phyloP scores from a whole-genome alignment of 2,888 invertebrate genomes.

The Altica lythri region DNA sequence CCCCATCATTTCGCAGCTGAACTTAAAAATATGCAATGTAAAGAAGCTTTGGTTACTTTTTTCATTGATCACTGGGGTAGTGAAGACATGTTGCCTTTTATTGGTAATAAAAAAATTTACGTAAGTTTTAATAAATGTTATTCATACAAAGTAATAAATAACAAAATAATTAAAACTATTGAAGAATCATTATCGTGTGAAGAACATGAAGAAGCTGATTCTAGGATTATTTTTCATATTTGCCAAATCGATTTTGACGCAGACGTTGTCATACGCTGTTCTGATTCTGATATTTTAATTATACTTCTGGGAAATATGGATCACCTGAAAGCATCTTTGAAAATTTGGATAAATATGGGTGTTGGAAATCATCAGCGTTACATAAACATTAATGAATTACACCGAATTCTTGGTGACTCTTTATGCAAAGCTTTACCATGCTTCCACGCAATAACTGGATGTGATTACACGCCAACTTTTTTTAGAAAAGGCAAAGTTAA shows the following conservation, averaged over 20 bases:
- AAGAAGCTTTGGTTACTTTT: constrained; percentile 29
- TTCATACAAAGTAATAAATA: constrained; percentile 17
- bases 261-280: too few relatives aligned
- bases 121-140: constrained; percentile 28
- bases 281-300: constrained; percentile 24
- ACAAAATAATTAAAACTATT: constrained; percentile 18
- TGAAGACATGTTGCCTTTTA: constrained; percentile 27
- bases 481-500: constrained; percentile 7
- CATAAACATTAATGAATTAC: constrained; percentile 38
- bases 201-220: constrained; percentile 28
- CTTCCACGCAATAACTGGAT: background rate
- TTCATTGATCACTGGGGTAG: constrained; percentile 26
- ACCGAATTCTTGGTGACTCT: constrained; percentile 32
- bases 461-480: constrained; percentile 3
- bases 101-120: constrained; percentile 30
- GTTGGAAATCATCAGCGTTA: constrained; percentile 17
- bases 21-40: constrained; percentile 27
- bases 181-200: too few relatives aligned
- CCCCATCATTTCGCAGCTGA: constrained; percentile 23
- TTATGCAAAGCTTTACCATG: background rate
- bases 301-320: constrained; percentile 31
- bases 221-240: constrained; percentile 23
- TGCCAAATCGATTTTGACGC: too few relatives aligned
- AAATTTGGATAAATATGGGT: constrained; percentile 15
- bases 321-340: constrained; percentile 19